Evolutionary conservation across 2,113 vertebrate genomes (phyloP).

Genomic region (Pelecanus crispus): DNA sequence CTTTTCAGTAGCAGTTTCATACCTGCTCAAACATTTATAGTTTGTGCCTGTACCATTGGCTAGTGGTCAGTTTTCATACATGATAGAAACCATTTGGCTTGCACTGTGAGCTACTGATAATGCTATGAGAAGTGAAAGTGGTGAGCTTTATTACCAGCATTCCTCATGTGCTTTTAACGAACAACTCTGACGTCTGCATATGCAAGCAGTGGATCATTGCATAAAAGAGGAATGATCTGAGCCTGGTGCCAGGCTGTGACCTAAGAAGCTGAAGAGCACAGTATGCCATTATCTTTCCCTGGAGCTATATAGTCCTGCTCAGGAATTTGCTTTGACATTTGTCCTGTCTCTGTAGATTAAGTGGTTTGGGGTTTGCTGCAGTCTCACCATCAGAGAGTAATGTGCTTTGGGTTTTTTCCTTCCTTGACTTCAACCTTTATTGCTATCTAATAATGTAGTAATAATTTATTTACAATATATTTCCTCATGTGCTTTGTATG

Average conservation of each 20-base stretch:
- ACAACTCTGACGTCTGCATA: background rate
- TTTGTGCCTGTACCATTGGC: background rate
- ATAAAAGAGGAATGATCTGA: background rate
- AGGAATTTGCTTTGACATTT: constrained; percentile 38
- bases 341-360: constrained; percentile 44
- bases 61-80: background rate
- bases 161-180: background rate
- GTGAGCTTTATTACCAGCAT: background rate
- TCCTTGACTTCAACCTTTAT: background rate
- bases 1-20: background rate
- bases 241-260: background rate
- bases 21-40: background rate
- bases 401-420: background rate
- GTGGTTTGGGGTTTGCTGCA: background rate
- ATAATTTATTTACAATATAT: constrained; percentile 22
- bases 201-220: background rate
- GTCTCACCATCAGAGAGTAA: background rate
- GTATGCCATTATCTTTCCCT: constrained; percentile 6
- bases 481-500: background rate
- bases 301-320: background rate
- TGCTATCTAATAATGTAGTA: constrained; percentile 8
- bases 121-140: background rate
- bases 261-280: constrained; percentile 11
- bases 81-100: background rate
- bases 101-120: background rate